A percentile compares a stretch with the other conserved stretches of the same genome.
phyloP scores from a whole-genome alignment of 2,888 invertebrate species.

The Macropis europaea region DNA sequence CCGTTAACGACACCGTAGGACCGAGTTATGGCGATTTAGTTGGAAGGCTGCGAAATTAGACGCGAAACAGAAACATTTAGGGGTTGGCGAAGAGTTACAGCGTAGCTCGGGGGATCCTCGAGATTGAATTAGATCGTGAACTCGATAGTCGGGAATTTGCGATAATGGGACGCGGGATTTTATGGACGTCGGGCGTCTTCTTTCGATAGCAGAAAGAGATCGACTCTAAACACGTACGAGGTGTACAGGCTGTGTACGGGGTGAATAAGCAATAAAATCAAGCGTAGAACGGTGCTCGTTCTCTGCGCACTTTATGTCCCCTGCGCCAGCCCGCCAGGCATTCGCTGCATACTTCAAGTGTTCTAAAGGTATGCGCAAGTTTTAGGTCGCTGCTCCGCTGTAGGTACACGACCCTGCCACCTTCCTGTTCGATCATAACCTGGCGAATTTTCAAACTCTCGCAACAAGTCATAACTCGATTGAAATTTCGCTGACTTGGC shows the following conservation, averaged over 20 bases:
- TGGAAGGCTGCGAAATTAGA: conserved; percentile 19
- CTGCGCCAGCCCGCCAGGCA: conserved; percentile 23
- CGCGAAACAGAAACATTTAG: conserved; percentile 1
- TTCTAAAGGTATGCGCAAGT: conserved; percentile 35
- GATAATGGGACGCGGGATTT: conserved; percentile 41
- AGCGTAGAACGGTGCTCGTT: conserved; percentile 53
- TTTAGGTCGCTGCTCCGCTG: conserved; percentile 30
- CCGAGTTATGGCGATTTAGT: conserved; percentile 13
- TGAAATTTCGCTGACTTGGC: too few species aligned
- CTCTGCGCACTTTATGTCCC: conserved; percentile 59
- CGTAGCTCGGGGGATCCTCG: conserved; percentile 1
- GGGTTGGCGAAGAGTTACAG: conserved; percentile 15
- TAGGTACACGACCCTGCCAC: too few species aligned
- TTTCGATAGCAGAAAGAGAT: conserved; percentile 20
- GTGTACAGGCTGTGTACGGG: conserved; percentile 5
- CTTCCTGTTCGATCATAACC: too few species aligned
- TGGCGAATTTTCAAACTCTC: too few species aligned
- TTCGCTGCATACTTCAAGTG: conserved; percentile 40
- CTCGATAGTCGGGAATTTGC: conserved; percentile 43
- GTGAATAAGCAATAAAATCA: conserved; percentile 61
- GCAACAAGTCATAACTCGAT: too few species aligned
- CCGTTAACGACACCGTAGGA: not conserved
- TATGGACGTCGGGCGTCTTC: conserved; percentile 18
- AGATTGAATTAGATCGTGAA: conserved; percentile 43
- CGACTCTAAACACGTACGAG: conserved; percentile 42